Evolutionary conservation across 2,113 vertebrate species (phyloP).

Genomic region (Siniperca chuatsi): DNA sequence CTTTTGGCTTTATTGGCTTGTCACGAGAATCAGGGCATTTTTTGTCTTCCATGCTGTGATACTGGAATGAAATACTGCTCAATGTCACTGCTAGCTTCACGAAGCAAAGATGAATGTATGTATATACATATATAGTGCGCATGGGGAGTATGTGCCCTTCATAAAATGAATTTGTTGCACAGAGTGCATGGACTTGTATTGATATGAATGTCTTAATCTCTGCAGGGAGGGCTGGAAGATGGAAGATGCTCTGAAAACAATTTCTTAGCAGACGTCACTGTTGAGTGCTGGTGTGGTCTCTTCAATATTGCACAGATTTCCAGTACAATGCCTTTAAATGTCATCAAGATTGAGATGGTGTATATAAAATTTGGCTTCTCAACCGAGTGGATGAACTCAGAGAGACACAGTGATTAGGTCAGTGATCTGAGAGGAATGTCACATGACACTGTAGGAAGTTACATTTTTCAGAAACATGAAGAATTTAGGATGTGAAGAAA

Average conservation of each 20-base stretch:
- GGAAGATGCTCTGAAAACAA: conserved; percentile 11
- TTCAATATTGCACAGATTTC: conserved; percentile 15
- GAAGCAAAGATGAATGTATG: neutral
- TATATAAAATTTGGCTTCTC: conserved; percentile 4
- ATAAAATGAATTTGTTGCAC: neutral
- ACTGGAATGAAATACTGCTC: conserved; percentile 17
- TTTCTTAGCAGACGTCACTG: conserved; percentile 5
- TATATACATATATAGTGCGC: neutral
- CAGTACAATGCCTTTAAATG: conserved; percentile 10
- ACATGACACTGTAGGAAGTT: neutral
- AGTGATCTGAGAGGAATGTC: neutral
- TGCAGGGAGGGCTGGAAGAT: conserved; percentile 16
- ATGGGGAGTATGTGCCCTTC: conserved; percentile 10
- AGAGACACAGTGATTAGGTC: neutral
- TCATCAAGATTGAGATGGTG: conserved; percentile 24
- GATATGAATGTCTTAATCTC: conserved; percentile 28
- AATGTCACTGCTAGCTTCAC: conserved; percentile 7
- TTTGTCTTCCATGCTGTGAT: neutral
- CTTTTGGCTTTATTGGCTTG: conserved; percentile 17
- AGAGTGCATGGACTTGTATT: neutral
- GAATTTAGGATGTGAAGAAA: conserved; percentile 1
- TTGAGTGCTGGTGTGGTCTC: conserved; percentile 12
- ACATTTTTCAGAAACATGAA: neutral
- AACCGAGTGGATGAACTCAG: neutral
- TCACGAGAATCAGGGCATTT: conserved; percentile 8